Base-by-base conservation (phyloP, 2,797 vertebrate species). In the Bovichtus diacanthus region DNA sequence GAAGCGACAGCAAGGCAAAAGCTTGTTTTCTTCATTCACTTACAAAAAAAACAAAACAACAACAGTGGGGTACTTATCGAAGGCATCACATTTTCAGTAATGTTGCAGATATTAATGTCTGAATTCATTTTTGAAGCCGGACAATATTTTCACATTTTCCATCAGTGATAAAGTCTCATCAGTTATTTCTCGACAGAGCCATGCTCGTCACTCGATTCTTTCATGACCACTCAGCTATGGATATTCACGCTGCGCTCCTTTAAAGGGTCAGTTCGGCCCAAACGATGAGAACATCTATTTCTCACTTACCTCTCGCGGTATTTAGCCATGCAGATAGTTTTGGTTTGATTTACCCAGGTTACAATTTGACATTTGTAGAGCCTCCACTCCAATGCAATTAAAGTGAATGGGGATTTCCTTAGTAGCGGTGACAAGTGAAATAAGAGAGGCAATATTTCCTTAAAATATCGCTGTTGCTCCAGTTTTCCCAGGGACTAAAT, bases 1-100 rank as follows among this genome's bases (percentile, higher is more conserved):
- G 66, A 83, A 73, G 77, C 77, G 56, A 78, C 74, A 81, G 68
- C 88, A 86, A 90, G 85, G 81, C 84, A 86, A 83, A 87, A 81
- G 87, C 78, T 1, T 0, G 3, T 72, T 61, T 70, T 75, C 78
- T 72, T 88, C 84, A 82, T 80, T 88, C 70, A 67, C 62, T 29
- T 29, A 49, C 53, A 51, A 44, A 54, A 29, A 15, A 55, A 50
- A 34, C 31, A 1, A n/a, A n/a, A n/a, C n/a, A n/a, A n/a, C n/a
- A n/a, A 39, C 62, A 69, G 12, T 3, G 47, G 63, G 64, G 1
- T 7, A 1, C 39, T 62, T 19, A 16, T 71, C 9, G 5, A 88
- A 83, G 81, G 87, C 82, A 76, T 84, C 65, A 21, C 44, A 72
- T 59, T 63, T 36, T 65, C 59, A 66, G 39, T 29, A 25, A 69